phyloP scores from a whole-genome alignment of 2,888 invertebrate species.

The Perizoma flavofasciatum region DNA sequence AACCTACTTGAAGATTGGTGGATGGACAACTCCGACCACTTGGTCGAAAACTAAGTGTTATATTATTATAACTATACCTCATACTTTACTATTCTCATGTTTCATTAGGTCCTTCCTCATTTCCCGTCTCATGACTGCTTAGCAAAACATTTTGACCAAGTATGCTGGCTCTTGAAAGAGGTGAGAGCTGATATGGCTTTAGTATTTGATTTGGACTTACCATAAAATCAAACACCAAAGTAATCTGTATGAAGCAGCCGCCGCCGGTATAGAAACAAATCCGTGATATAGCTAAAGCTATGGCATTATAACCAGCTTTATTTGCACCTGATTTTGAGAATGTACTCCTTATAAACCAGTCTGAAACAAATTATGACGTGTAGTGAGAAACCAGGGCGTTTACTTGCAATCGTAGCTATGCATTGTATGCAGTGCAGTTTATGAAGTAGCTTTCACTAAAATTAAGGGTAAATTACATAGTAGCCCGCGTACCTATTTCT shows the following conservation, averaged over 20 bases:
- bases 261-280: constrained; percentile 38
- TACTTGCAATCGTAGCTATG: constrained; percentile 15
- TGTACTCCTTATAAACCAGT: constrained; percentile 36
- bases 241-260: constrained; percentile 11
- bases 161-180: neutral
- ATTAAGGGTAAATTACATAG: neutral
- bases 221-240: constrained; percentile 14
- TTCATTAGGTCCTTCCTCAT: too few species aligned
- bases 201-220: constrained; percentile 13
- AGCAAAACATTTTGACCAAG: neutral
- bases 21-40: too few species aligned
- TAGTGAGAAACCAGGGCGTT: constrained; percentile 57
- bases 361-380: constrained; percentile 53
- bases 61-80: too few species aligned
- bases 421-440: constrained; percentile 5
- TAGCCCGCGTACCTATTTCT: too few species aligned
- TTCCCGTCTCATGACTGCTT: neutral
- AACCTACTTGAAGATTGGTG: too few species aligned
- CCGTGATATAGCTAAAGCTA: constrained; percentile 22
- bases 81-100: too few species aligned
- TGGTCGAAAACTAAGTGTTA: too few species aligned
- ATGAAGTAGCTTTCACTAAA: constrained; percentile 31
- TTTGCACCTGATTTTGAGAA: constrained; percentile 15
- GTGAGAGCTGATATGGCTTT: neutral
- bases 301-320: constrained; percentile 30